Evolutionary conservation across 2,797 vertebrate species (phyloP), one percentile per base, ranked within the genome.

Genomic region (Sebastes hubbsi): DNA sequence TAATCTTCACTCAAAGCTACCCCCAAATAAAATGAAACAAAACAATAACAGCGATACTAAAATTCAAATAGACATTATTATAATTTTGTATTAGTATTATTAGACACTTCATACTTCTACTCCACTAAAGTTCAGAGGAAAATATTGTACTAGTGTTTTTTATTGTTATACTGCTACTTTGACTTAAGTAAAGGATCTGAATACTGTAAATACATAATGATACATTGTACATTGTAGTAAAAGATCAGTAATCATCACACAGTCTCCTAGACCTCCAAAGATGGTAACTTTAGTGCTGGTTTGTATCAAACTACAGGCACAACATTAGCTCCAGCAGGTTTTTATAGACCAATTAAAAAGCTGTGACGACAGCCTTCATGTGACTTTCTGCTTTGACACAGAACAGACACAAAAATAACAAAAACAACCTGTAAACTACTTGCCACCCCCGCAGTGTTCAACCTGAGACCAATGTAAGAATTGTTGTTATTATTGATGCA

Each of bases 311-410:
- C 42, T 1, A 16, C 54, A 66, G 27, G 32, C 32, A 34, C 32
- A 9, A 82, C 68, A 52, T 70, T 3, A 75, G 49, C 61, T 64
- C 60, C 63, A 69, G 68, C 36, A 32, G 75, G 18, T 73, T 82
- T 87, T 91, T 85, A 82, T 42, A 72, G 82, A 73, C 66, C 61
- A 75, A 13, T 82, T 71, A 82, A 83, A 79, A 78, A 42, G 9
- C 72, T 49, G 72, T 72, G 58, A 77, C 1, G 8, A 55, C 74
- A 69, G 34, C 10, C 46, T 34, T 58, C 34, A 12, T 59, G 24
- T 65, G 32, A 81, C 77, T 56, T 75, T 72, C n/a, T 59, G 63
- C 74, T 78, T 20, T 56, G 77, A 83, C 65, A 65, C 58, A 60
- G 29, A 83, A 32, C 86, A 77, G 84, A 72, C 60, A 5, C 46